Percentiles rank a stretch among this genome's conserved stretches.
phyloP scores from a whole-genome alignment of 2,113 vertebrate species.

The Eurypyga helias region DNA sequence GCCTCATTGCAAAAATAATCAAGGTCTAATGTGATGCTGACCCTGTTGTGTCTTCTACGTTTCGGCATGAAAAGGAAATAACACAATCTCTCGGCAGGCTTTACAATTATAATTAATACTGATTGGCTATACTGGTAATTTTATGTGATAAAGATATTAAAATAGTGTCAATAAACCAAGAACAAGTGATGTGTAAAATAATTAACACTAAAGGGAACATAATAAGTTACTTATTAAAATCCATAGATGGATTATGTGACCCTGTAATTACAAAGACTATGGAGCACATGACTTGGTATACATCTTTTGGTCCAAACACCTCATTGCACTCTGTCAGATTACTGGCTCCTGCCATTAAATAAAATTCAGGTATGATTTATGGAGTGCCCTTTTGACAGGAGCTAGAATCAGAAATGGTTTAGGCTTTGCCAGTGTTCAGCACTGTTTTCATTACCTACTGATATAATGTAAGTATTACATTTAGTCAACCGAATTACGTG shows the following conservation, averaged over 20 bases:
- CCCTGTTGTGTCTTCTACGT: neutral
- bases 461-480: slow-evolving; percentile 75
- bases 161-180: slow-evolving; percentile 63
- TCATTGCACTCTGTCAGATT: slow-evolving; percentile 77
- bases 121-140: slow-evolving; percentile 33
- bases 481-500: slow-evolving; percentile 79
- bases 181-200: slow-evolving; percentile 79
- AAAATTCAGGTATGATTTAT: slow-evolving; percentile 79
- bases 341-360: slow-evolving; percentile 75
- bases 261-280: slow-evolving; percentile 75
- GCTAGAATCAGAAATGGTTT: slow-evolving; percentile 72
- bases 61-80: slow-evolving; percentile 23
- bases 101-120: slow-evolving; percentile 1
- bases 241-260: slow-evolving; percentile 81
- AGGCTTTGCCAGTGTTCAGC: slow-evolving; percentile 53
- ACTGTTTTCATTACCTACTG: slow-evolving; percentile 79
- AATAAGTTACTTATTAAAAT: slow-evolving; percentile 93
- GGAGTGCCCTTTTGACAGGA: slow-evolving; percentile 76
- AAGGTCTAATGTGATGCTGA: neutral
- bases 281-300: slow-evolving; percentile 78
- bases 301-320: slow-evolving; percentile 79
- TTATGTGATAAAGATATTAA: slow-evolving; percentile 65
- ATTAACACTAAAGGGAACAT: slow-evolving; percentile 83
- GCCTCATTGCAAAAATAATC: neutral
- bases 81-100: neutral